phyloP scores from a whole-genome alignment of 2,113 vertebrate species.

The Rhinogobius similis region DNA sequence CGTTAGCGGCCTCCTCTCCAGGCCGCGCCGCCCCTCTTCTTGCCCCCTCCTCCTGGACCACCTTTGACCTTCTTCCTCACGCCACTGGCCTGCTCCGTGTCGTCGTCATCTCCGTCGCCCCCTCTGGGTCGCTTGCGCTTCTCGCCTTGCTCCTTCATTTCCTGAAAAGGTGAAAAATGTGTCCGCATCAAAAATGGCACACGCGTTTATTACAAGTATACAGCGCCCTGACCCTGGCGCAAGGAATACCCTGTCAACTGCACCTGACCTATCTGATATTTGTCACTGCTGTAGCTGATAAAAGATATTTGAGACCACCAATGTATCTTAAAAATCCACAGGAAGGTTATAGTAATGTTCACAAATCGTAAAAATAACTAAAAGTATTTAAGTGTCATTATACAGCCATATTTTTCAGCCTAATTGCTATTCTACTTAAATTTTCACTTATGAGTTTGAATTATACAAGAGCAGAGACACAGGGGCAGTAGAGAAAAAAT shows the following conservation, averaged over 20 bases:
- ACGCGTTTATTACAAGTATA: background rate
- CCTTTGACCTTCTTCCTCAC: conserved; percentile 92
- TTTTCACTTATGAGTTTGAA: too few species aligned
- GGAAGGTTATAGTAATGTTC: too few species aligned
- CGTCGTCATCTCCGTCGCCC: conserved; percentile 72
- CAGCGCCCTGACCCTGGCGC: background rate
- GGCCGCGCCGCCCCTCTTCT: conserved; percentile 58
- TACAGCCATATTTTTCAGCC: too few species aligned
- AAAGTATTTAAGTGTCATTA: too few species aligned
- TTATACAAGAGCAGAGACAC: too few species aligned
- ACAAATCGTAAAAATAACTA: too few species aligned
- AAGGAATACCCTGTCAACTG: background rate
- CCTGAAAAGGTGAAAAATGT: conserved; percentile 68
- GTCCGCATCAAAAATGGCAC: background rate
- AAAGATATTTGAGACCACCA: too few species aligned
- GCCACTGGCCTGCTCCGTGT: conserved; percentile 87
- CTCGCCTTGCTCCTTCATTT: conserved; percentile 90
- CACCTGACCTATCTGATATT: too few species aligned
- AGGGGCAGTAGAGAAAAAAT: too few species aligned
- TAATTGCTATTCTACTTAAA: too few species aligned
- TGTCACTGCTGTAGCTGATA: too few species aligned
- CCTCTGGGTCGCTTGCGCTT: conserved; percentile 84
- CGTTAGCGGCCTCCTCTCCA: conserved; percentile 64
- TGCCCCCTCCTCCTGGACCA: conserved; percentile 64
- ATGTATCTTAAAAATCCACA: too few species aligned